These are phyloP conservation scores for Sylvietta virens DNA, from an alignment of 2,113 vertebrate species.

Conservation along the genomic window DNA sequence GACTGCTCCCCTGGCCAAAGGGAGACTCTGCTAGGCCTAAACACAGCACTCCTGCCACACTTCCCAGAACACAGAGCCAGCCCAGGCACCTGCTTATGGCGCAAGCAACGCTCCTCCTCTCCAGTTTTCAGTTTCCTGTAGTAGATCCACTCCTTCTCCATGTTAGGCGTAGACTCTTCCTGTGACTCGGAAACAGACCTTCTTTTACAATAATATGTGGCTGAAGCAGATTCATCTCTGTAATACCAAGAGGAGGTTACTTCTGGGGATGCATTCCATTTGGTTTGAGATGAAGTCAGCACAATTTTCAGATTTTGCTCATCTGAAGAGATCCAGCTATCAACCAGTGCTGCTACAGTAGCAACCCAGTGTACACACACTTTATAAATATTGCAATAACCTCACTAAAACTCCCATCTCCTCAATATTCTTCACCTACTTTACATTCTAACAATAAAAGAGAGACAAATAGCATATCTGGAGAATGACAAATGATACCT, in stretches of 20 bases:
- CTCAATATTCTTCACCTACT: not conserved
- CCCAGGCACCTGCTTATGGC: slow-evolving; percentile 82
- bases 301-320: not conserved
- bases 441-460: not conserved
- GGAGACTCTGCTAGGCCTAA: not conserved
- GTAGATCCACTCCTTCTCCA: slow-evolving; percentile 86
- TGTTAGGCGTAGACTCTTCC: not conserved
- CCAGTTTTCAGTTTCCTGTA: slow-evolving; percentile 71
- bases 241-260: not conserved
- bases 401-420: not conserved
- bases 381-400: not conserved
- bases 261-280: not conserved
- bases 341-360: not conserved
- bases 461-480: not conserved
- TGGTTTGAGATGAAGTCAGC: not conserved
- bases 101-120: slow-evolving; percentile 75
- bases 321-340: not conserved
- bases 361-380: not conserved
- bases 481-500: not conserved
- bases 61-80: not conserved
- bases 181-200: slow-evolving; percentile 44
- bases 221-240: slow-evolving; percentile 89
- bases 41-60: not conserved
- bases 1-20: not conserved
- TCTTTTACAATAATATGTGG: slow-evolving; percentile 82